Evolutionary conservation across 2,113 vertebrate genomes (phyloP).

Genomic region (Accipiter cooperii): DNA sequence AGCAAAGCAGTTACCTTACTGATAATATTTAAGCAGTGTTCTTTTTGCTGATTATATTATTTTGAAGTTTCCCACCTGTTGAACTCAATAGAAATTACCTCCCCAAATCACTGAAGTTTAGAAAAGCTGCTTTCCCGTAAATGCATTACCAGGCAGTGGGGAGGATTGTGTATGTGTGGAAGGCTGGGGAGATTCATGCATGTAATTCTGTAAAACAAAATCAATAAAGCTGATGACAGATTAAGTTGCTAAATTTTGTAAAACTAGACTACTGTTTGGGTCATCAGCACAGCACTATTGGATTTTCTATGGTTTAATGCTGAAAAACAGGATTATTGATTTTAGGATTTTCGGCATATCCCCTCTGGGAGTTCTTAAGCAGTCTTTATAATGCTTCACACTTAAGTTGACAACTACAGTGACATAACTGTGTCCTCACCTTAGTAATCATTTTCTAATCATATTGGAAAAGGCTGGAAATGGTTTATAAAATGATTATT

Average conservation of each 20-base stretch:
- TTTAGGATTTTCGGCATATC: constrained; percentile 76
- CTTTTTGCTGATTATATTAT: constrained; percentile 4
- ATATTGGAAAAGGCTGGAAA: constrained; percentile 60
- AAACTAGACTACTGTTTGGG: constrained; percentile 63
- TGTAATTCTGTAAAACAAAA: constrained; percentile 68
- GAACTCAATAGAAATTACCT: constrained; percentile 37
- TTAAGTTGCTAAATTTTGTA: constrained; percentile 66
- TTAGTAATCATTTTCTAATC: constrained; percentile 72
- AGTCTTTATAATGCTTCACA: constrained; percentile 68
- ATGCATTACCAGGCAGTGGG: constrained; percentile 24
- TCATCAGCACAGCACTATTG: constrained; percentile 62
- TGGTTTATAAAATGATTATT: constrained; percentile 64
- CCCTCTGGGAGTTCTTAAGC: constrained; percentile 69
- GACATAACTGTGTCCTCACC: constrained; percentile 55
- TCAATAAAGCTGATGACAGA: constrained; percentile 71
- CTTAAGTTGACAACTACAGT: constrained; percentile 72
- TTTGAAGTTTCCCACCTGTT: constrained; percentile 50
- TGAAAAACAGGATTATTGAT: constrained; percentile 81
- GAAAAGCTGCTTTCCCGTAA: constrained; percentile 31
- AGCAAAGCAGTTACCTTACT: constrained; percentile 22
- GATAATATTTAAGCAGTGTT: background rate
- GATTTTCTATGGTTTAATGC: constrained; percentile 72
- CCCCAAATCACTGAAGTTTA: constrained; percentile 1
- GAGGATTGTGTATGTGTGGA: background rate
- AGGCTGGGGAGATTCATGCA: constrained; percentile 39